These are phyloP conservation scores for Drepana falcataria DNA, from an alignment of 2,888 invertebrate species.

Conservation along the genomic window DNA sequence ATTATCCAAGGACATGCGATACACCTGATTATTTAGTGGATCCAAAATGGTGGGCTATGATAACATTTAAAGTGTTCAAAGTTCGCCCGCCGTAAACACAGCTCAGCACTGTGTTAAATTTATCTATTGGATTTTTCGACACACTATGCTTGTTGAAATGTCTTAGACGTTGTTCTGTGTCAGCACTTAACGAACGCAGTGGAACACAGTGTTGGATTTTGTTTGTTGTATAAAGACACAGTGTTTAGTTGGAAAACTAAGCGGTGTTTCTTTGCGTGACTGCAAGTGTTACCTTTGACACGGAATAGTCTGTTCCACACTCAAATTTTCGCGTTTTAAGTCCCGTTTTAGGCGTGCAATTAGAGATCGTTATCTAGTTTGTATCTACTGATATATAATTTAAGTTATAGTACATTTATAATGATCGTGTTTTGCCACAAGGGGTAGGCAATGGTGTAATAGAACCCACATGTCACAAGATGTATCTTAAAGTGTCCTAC, in stretches of 20 bases:
- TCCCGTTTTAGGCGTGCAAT: conserved; percentile 65
- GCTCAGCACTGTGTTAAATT: conserved; percentile 10
- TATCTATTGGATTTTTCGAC: neutral
- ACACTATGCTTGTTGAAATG: neutral
- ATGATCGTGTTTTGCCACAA: conserved; percentile 19
- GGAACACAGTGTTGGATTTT: neutral
- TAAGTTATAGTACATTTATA: conserved; percentile 21
- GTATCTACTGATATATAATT: conserved; percentile 38
- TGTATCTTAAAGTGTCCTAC: too few relatives aligned
- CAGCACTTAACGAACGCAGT: conserved; percentile 16
- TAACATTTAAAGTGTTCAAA: conserved; percentile 38
- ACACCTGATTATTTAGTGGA: conserved; percentile 49
- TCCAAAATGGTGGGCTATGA: conserved; percentile 42
- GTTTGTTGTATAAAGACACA: conserved; percentile 9
- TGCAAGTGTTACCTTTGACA: conserved; percentile 50
- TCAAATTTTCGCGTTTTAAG: conserved; percentile 63
- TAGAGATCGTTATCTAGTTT: conserved; percentile 64
- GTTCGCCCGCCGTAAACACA: conserved; percentile 14
- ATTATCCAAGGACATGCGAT: conserved; percentile 63
- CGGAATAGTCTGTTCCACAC: conserved; percentile 65
- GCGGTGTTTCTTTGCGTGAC: conserved; percentile 48
- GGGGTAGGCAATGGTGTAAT: too few relatives aligned
- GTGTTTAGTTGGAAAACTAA: conserved; percentile 27
- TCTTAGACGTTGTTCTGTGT: conserved; percentile 11
- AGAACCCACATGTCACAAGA: too few relatives aligned